phyloP scores from a whole-genome alignment of 2,797 vertebrate species.

The Schizopygopsis pylzovi region DNA sequence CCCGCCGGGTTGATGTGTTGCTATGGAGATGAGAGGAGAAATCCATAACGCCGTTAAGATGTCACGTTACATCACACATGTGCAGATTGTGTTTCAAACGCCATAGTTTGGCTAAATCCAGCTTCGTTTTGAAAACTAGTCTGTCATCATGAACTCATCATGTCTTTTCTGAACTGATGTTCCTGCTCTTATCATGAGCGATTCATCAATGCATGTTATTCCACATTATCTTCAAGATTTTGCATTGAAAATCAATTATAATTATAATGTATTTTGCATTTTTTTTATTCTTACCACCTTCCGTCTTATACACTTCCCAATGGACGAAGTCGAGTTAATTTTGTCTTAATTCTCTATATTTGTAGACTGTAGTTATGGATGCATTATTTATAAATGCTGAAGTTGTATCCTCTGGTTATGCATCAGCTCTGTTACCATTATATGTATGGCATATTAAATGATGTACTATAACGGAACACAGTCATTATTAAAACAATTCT shows the following conservation, averaged over 20 bases:
- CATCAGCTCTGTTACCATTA: not conserved
- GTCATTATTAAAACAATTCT: not conserved
- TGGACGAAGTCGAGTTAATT: no score
- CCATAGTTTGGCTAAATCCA: not conserved
- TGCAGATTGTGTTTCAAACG: not conserved
- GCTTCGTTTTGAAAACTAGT: not conserved
- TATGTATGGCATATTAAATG: not conserved
- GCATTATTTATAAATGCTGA: not conserved
- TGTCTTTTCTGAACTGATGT: not conserved
- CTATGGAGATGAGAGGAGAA: slow-evolving; percentile 42
- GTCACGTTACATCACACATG: not conserved
- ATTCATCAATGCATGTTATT: not conserved
- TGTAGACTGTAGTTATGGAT: not conserved
- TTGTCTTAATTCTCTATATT: not conserved
- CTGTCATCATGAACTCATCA: not conserved
- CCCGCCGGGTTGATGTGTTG: slow-evolving; percentile 28
- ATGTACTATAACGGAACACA: not conserved
- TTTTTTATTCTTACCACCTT: not conserved
- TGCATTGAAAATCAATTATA: not conserved
- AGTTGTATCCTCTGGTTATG: not conserved
- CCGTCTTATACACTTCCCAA: not conserved
- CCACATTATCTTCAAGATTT: not conserved
- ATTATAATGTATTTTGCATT: not conserved
- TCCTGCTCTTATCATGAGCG: not conserved
- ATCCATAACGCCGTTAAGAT: not conserved